These are phyloP conservation scores for Denticeps clupeoides DNA, from an alignment of 2,797 vertebrate genomes.

Conservation along the genomic window DNA sequence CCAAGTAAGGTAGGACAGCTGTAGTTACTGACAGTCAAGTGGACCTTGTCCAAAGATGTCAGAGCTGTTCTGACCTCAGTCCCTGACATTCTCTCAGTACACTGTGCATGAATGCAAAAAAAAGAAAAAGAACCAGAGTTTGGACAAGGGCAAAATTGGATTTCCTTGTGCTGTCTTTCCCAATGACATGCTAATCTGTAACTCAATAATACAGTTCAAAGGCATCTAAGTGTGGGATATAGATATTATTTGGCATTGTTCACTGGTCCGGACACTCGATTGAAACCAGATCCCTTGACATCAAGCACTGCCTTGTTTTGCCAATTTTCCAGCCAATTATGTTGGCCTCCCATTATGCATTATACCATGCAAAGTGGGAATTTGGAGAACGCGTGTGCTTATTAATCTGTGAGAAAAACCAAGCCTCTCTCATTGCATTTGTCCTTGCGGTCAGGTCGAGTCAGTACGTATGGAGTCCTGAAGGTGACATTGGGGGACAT, in stretches of 20 bases:
- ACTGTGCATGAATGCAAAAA: neutral
- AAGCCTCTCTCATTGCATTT: slow-evolving; percentile 9
- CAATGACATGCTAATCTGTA: slow-evolving; percentile 23
- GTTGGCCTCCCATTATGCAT: neutral
- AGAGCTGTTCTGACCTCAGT: too few species aligned
- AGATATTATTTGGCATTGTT: slow-evolving; percentile 9
- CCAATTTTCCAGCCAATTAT: slow-evolving; percentile 1
- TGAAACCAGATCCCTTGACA: slow-evolving; percentile 12
- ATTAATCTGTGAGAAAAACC: slow-evolving; percentile 14
- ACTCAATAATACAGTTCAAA: slow-evolving; percentile 29
- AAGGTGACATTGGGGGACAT: too few species aligned
- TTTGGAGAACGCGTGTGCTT: slow-evolving; percentile 12
- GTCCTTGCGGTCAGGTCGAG: slow-evolving; percentile 22
- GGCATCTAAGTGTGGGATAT: slow-evolving; percentile 9
- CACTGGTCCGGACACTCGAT: slow-evolving; percentile 4
- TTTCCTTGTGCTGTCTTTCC: slow-evolving; percentile 17
- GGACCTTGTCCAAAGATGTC: too few species aligned
- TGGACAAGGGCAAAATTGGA: slow-evolving; percentile 18
- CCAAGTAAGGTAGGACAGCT: too few species aligned
- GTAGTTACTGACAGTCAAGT: too few species aligned
- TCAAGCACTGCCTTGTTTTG: slow-evolving; percentile 4
- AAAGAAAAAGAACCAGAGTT: neutral
- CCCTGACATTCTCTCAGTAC: neutral
- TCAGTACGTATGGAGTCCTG: too few species aligned
- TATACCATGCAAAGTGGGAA: slow-evolving; percentile 7